These are phyloP conservation scores for Mesoclemmys tuberculata DNA, from an alignment of 2,113 vertebrate species.

Conservation along the genomic window DNA sequence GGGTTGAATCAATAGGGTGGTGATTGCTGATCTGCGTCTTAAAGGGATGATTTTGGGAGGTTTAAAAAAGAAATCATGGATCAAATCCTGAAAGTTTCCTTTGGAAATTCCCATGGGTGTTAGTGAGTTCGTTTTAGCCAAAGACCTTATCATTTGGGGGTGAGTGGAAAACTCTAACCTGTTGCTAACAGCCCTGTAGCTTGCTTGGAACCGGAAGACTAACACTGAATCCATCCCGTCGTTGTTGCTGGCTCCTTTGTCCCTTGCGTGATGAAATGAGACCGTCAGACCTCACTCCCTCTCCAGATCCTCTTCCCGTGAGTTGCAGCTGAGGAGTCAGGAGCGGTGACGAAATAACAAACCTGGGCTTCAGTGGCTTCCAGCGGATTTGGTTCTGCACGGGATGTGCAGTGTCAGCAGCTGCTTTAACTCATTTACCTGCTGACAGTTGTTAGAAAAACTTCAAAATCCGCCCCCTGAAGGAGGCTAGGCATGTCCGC, in stretches of 20 bases:
- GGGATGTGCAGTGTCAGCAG: not conserved
- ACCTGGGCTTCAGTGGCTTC: not conserved
- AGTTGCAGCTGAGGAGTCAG: not conserved
- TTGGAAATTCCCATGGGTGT: not conserved
- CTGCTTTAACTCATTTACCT: not conserved
- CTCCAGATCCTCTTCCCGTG: not conserved
- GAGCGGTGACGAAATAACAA: not conserved
- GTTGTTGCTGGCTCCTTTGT: not conserved
- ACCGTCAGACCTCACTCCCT: not conserved
- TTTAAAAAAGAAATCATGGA: not conserved
- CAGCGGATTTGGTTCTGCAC: not conserved
- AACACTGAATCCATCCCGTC: not conserved
- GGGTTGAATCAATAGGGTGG: not conserved
- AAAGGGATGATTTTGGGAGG: not conserved
- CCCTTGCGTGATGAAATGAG: not conserved
- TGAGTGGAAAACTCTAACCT: not conserved
- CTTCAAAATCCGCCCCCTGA: not conserved
- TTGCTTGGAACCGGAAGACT: not conserved
- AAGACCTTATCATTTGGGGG: not conserved
- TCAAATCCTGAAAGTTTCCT: not conserved
- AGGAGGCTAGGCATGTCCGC: too few species aligned
- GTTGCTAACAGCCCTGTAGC: not conserved
- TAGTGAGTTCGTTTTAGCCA: not conserved
- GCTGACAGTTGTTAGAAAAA: not conserved
- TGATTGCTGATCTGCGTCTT: not conserved